Base-by-base conservation (phyloP, 2,888 invertebrate species). In the Protophormia terraenovae region DNA sequence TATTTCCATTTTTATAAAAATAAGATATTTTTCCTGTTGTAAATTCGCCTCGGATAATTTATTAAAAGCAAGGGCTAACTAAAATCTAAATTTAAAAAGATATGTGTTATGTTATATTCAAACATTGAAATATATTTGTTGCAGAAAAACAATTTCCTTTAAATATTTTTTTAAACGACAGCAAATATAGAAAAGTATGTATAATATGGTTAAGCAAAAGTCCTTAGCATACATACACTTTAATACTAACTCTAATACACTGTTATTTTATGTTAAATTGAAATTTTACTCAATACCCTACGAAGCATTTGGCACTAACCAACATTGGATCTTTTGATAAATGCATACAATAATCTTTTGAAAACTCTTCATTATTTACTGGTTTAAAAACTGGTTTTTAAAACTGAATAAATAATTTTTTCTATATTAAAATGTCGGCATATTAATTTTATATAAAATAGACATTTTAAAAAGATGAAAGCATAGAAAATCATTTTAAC, bases 91-190 rank as follows among this genome's bases (percentile, higher is more conserved):
- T n/a, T n/a, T n/a, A n/a, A n/a, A n/a, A n/a, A n/a, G n/a, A n/a
- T 41, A 41, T 41, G 41, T 41, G n/a, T 6, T 3, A 32, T 32
- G 3, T 8, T 50, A 50, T 19, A 8, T 45, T n/a, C n/a, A 1
- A 45, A n/a, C n/a, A 4, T n/a, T n/a, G n/a, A n/a, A n/a, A n/a
- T 19, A 5, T 19, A 64, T 66, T 41, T 45, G 45, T 27, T 66
- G 5, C 22, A 35, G n/a, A 62, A 62, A 75, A 41, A 24, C 16
- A 75, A 75, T 75, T 75, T 75, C 73, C 73, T 60, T 47, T 73
- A 5, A 60, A 60, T 22, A 60, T 60, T 35, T 32, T 45, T 60
- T 29, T n/a, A 16, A 14, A 47, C 1, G 32, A 29, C 24, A 45
- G 29, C 4, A 8, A 12, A 45, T 47, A 67, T 35, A 5, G 19